Evolutionary conservation across 2,888 invertebrate genomes (phyloP).

Genomic region (Amblyteles armatorius): DNA sequence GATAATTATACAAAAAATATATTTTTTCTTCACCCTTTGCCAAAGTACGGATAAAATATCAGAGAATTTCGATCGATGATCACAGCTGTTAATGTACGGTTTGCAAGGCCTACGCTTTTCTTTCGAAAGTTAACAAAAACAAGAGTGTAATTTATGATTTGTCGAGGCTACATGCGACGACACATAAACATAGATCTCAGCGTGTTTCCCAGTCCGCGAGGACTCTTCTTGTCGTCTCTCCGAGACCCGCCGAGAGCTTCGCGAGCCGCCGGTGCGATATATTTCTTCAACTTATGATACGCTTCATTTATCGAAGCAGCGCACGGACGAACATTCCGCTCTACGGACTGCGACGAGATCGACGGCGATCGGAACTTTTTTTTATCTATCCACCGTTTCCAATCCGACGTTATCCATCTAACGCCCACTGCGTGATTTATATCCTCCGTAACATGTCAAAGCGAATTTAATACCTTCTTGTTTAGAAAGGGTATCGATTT

Average conservation of each 20-base stretch:
- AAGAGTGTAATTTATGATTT: conserved; percentile 1
- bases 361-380: conserved; percentile 1
- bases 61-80: neutral
- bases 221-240: neutral
- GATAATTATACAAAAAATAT: too few relatives aligned
- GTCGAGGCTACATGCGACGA: neutral
- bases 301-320: conserved; percentile 16
- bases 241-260: neutral
- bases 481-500: conserved; percentile 32
- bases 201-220: neutral
- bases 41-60: neutral
- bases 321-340: neutral
- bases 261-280: neutral
- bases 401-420: conserved; percentile 44
- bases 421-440: conserved; percentile 45
- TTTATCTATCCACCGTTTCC: conserved; percentile 40
- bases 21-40: neutral
- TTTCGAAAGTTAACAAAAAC: neutral
- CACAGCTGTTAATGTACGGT: neutral
- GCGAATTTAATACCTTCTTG: conserved; percentile 28
- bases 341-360: conserved; percentile 14
- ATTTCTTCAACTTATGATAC: neutral
- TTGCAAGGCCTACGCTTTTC: neutral
- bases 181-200: neutral
- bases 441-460: conserved; percentile 6